These are phyloP conservation scores for Eristalis intricaria DNA, from an alignment of 2,888 invertebrate genomes.

Conservation along the genomic window DNA sequence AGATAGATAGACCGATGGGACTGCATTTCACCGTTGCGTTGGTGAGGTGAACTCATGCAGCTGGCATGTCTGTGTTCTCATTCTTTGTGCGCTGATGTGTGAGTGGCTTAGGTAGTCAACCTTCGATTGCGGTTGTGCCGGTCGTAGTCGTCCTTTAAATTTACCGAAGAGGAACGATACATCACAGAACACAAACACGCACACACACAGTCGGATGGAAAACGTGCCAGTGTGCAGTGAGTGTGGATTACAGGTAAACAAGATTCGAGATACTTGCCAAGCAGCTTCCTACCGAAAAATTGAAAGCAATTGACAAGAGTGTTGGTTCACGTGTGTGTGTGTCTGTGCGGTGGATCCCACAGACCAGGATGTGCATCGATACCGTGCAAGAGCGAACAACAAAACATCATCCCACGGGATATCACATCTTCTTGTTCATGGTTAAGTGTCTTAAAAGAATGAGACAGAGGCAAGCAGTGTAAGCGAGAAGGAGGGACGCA, in stretches of 20 bases:
- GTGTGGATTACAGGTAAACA: constrained; percentile 60
- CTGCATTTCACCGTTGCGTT: constrained; percentile 28
- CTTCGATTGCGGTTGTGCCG: constrained; percentile 56
- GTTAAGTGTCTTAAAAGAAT: constrained; percentile 37
- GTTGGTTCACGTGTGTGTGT: background rate
- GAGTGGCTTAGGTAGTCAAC: constrained; percentile 53
- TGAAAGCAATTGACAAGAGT: constrained; percentile 58
- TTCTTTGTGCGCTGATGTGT: background rate
- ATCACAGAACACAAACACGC: constrained; percentile 46
- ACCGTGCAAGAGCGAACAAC: constrained; percentile 19
- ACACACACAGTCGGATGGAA: background rate
- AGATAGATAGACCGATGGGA: background rate
- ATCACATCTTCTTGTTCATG: constrained; percentile 15
- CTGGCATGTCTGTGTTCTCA: constrained; percentile 53
- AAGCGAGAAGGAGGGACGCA: constrained; percentile 27
- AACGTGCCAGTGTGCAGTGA: constrained; percentile 18
- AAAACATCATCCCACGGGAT: constrained; percentile 67
- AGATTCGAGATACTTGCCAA: constrained; percentile 50
- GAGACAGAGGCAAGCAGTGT: background rate
- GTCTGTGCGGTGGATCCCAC: background rate
- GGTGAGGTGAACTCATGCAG: constrained; percentile 44
- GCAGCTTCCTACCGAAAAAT: constrained; percentile 66
- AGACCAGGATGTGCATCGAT: constrained; percentile 56
- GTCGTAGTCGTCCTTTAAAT: constrained; percentile 64
- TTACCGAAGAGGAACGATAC: constrained; percentile 67